Base-by-base conservation (phyloP, 2,797 vertebrate genomes). In the Pitangus sulphuratus region DNA sequence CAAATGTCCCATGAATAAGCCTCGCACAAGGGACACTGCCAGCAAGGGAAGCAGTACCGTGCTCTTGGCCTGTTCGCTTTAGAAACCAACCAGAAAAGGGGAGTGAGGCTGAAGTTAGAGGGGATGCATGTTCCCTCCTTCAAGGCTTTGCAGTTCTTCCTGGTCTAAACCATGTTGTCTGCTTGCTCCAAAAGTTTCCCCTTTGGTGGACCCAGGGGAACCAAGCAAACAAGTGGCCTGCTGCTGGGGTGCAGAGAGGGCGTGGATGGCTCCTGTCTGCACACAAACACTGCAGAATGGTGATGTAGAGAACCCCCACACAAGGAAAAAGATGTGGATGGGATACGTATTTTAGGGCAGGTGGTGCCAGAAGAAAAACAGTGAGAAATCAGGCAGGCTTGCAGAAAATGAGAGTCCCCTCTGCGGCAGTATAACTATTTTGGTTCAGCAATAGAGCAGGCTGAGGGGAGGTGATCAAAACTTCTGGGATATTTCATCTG, bases 221-320 rank as follows among this genome's bases (percentile, higher is more conserved):
- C 24, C 7, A n/a, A 53, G 30, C 31, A 45, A 70, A 50, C 9
- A 18, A 33, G 26, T 12, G 5, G 1, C 7, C 20, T 2, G 13
- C 19, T 40, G 28, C 62, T 21, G 47, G 37, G 42, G 61, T 5
- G 12, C 22, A 10, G 81, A 31, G 53, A 48, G 7, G 8, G 31
- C 3, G 16, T 9, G 44, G 31, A 13, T 2, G 0, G 0, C 37
- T 42, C 33, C 47, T 39, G 0, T 21, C 30, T 8, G 61, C 37
- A 4, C 6, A 6, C 9, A 39, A 18, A 18, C 6, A 1, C 60
- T 53, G 51, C 56, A 86, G 51, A 66, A 33, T 3, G 6, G 33
- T 22, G 24, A 60, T 2, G 0, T 0, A 15, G 47, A 50, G n/a
- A 80, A 37, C 20, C 9, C 2, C 0, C 9, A 6, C 1, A 1